Evolutionary conservation across 2,113 vertebrate species (phyloP), one percentile per base, ranked within the genome.

Genomic region (Neomonachus schauinslandi): DNA sequence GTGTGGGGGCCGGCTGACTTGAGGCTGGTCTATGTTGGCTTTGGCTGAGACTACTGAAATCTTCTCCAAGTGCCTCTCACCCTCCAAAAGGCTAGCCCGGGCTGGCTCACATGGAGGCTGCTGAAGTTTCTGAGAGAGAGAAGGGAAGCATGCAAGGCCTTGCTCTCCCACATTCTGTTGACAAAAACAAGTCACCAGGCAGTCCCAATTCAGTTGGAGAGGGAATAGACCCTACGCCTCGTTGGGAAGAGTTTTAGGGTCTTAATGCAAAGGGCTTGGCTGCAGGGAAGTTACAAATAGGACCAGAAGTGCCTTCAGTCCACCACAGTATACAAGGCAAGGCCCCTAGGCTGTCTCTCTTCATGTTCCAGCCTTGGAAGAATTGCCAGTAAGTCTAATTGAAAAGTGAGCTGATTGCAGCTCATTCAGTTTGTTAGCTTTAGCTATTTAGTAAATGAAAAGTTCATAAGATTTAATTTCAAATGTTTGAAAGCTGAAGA

Each of bases 401-500:
- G 51, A 46, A 95, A 89, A 94, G 36, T 33, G 77, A 96, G 4
- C 13, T 53, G 46, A 91, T 92, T 63, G 82, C 1, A 36, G 1
- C 21, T 55, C 89, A 69, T 80, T 77, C 36, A 7, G 21, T 21
- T 63, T 94, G 24, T 65, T 84, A 33, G 7, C 8, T 71, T 85
- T 90, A 92, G 13, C 5, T 90, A 5, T 72, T 84, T 63, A 59
- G 11, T 61, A 88, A 90, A 77, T 51, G 42, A 94, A 96, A 83
- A 12, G 0, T 21, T n/a, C 39, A 65, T 51, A 90, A 18, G 12
- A 81, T 92, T 84, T 92, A 49, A 84, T 77, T 95, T 33, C 11
- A 80, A 93, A 90, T 10, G 67, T 72, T 84, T 95, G n/a, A 85
- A 82, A 72, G 12, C 18, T 81, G 24, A 96, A 85, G 22, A 82